Base-by-base conservation (phyloP, 2,888 invertebrate genomes). In the Papilio protenor region DNA sequence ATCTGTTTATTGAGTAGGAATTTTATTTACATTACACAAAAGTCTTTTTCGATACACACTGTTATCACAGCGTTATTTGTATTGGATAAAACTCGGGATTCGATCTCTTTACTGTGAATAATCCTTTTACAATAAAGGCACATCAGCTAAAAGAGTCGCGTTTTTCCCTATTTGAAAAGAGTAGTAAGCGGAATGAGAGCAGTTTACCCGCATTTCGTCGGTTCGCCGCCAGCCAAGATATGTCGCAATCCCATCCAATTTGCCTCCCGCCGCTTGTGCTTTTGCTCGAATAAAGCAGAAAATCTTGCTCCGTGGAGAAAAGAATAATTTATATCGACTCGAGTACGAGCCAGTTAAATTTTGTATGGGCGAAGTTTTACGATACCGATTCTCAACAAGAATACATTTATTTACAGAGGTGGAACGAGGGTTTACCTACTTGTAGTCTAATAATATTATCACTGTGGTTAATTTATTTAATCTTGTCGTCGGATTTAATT, bases 191-290 rank as follows among this genome's bases (percentile, higher is more conserved):
- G 87, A 89, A 92, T 90, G 86, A 87, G 88, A 90, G 87, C 90
- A 90, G 91, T 92, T 92, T 91, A 91, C 87, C 90, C 89, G 90
- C 90, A 90, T 91, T 92, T 92, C 90, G 89, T 87, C 91, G 91
- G 89, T 89, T 90, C 86, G 87, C 88, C 89, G 89, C 88, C 87
- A 89, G 87, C 89, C 87, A 87, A 92, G 91, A 92, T 93, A 92
- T 92, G 92, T 93, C 92, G 91, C 93, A 93, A 92, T 93, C 91
- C 90, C 86, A 90, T 92, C 93, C 92, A 94, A 93, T 93, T 94
- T 92, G 90, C 91, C 90, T 92, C 87, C 89, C 89, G 89, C 89
- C 88, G 89, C 86, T 88, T 89, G 87, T 87, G 87, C 90, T 89
- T 88, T 89, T 89, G 89, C 90, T 91, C 86, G 90, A 90, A 90